phyloP scores from a whole-genome alignment of 2,113 vertebrate genomes.

The Siphamia tubifer region DNA sequence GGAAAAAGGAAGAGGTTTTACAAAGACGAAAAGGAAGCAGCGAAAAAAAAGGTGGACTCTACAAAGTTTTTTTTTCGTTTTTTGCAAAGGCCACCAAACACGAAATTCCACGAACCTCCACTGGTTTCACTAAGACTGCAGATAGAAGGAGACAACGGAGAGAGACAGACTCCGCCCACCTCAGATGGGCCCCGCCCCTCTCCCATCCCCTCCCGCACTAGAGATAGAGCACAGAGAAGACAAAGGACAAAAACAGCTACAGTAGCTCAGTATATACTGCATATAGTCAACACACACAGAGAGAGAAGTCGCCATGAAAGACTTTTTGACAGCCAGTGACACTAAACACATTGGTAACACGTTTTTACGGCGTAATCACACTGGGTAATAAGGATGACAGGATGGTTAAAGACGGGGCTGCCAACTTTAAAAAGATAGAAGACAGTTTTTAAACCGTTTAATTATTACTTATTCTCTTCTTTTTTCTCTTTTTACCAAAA shows the following conservation, averaged over 20 bases:
- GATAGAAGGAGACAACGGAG: conserved; percentile 83
- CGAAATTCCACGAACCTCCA: conserved; percentile 98
- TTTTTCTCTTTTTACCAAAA: conserved; percentile 55
- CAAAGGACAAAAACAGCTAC: conserved; percentile 98
- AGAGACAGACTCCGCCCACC: too few species aligned
- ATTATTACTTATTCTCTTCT: conserved; percentile 64
- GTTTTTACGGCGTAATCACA: conserved; percentile 92
- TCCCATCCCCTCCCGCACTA: conserved; percentile 87
- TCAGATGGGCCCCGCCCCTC: conserved; percentile 50
- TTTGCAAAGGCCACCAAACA: conserved; percentile 94
- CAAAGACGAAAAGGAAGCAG: conserved; percentile 93
- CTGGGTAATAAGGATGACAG: conserved; percentile 92
- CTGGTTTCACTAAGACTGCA: conserved; percentile 99
- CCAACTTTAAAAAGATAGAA: conserved; percentile 87
- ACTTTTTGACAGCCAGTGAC: conserved; percentile 95
- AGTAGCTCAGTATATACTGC: conserved; percentile 99
- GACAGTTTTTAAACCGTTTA: conserved; percentile 86
- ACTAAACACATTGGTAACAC: conserved; percentile 95
- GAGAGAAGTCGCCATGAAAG: conserved; percentile 93
- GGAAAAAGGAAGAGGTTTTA: conserved; percentile 77
- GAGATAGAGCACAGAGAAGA: conserved; percentile 99
- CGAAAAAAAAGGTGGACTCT: conserved; percentile 90
- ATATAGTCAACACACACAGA: conserved; percentile 99
- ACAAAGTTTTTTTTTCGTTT: conserved; percentile 79
- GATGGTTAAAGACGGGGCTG: conserved; percentile 76